These are phyloP conservation scores for Drosophila hamatofila DNA, from an alignment of 2,888 invertebrate genomes.

Conservation along the genomic window DNA sequence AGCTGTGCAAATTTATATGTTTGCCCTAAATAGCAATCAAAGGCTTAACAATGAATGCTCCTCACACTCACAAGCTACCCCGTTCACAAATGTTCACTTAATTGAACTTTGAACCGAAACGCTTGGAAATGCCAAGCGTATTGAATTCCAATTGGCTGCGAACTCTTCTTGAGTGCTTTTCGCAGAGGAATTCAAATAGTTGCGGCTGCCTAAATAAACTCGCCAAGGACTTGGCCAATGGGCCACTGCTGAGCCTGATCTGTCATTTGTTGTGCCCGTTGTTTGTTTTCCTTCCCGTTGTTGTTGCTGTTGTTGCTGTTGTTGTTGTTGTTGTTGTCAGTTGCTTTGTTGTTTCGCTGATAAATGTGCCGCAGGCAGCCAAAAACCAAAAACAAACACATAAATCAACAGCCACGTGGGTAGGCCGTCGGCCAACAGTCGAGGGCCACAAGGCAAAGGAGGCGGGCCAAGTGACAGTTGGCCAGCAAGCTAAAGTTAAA, in stretches of 20 bases:
- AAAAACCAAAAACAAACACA: conserved; percentile 72
- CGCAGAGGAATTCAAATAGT: conserved; percentile 62
- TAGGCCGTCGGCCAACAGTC: conserved; percentile 13
- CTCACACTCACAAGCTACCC: conserved; percentile 5
- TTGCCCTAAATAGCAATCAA: conserved; percentile 71
- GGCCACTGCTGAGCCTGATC: conserved; percentile 37
- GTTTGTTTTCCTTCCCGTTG: conserved; percentile 13
- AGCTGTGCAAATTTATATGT: conserved; percentile 67
- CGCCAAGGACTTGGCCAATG: conserved; percentile 14
- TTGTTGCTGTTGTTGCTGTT: conserved; percentile 20
- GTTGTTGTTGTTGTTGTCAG: conserved; percentile 19
- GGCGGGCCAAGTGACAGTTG: neutral
- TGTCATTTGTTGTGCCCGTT: conserved; percentile 45
- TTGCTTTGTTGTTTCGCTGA: conserved; percentile 44
- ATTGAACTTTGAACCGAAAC: conserved; percentile 72
- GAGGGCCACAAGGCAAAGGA: neutral
- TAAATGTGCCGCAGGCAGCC: conserved; percentile 65
- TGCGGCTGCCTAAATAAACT: conserved; percentile 48
- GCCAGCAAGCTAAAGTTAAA: conserved; percentile 15
- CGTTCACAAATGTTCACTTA: conserved; percentile 60
- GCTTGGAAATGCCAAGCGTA: conserved; percentile 28
- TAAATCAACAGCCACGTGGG: conserved; percentile 68
- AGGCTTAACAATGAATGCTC: conserved; percentile 65
- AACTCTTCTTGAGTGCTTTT: conserved; percentile 45
- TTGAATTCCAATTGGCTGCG: conserved; percentile 33